Base-by-base conservation (phyloP, 2,113 vertebrate genomes). In the Zeus faber region DNA sequence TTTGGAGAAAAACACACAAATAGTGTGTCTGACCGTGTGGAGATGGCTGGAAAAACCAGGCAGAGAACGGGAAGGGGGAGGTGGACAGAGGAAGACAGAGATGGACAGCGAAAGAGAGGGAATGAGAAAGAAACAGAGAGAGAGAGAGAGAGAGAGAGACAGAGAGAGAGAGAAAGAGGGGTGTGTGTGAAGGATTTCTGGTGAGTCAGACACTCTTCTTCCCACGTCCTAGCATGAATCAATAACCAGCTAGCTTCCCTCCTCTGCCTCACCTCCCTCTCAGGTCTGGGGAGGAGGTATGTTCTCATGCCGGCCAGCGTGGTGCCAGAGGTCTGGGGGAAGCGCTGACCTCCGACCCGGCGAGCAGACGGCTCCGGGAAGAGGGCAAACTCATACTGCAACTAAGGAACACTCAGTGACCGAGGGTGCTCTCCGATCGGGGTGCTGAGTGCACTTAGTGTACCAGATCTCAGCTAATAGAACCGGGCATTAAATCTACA, bases 141-240 rank as follows among this genome's bases (percentile, higher is more conserved):
- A 53, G 52, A 48, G 18, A 57, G 51, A 56, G 50, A 10, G 27
- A 22, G 56, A 41, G 62, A 54, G 54, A 23, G 59, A 63, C 41
- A 64, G 24, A 45, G 17, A 47, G 57, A 58, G 24, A 47, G 45
- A 31, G 23, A 48, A 18, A 17, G 41, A 27, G 23, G 25, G 16
- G 49, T 6, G 49, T 45, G 21, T 55, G 46, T 62, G 62, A 65
- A 68, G 72, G 67, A 66, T 78, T 87, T 84, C 77, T 85, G 81
- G 82, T 83, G 87, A 87, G 85, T 89, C 85, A 88, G 79, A 88
- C 74, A 65, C 82, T 86, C 76, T 74, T 76, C 50, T 83, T 68
- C 81, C 82, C 64, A 81, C 80, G 57, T 72, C 60, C 78, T 72
- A 68, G 72, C 83, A 84, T 85, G 81, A 87, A 89, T 89, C 88